Conservation (phyloP, 2,888 invertebrate species). For the Erebia ligea region DNA sequence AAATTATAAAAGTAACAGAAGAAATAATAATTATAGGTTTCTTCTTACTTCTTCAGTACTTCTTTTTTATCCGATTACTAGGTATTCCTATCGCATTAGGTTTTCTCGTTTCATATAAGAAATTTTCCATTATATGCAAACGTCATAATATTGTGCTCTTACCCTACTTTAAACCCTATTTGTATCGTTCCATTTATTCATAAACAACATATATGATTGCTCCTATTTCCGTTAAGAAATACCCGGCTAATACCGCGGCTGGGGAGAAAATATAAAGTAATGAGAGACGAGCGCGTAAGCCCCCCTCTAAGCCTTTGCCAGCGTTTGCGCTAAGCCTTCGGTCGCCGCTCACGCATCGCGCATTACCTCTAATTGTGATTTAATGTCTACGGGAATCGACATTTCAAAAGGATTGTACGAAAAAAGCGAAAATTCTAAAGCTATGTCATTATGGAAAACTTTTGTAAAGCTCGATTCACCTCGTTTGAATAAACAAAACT, state of each 20-base stretch:
- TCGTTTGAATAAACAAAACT: no score
- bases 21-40: no score
- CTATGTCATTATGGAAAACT: no score
- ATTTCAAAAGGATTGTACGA: slow-evolving; percentile 44
- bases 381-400: slow-evolving; percentile 72
- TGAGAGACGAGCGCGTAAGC: slow-evolving; percentile 73
- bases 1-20: no score
- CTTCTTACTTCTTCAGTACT: no score
- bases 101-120: no score
- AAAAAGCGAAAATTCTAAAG: not conserved
- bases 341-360: slow-evolving; percentile 76
- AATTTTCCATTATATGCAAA: no score
- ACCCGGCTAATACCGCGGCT: slow-evolving; percentile 24
- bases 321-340: slow-evolving; percentile 63
- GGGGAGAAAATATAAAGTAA: slow-evolving; percentile 59
- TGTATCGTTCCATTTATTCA: slow-evolving; percentile 4
- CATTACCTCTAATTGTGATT: slow-evolving; percentile 82
- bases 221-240: slow-evolving; percentile 24
- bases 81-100: no score
- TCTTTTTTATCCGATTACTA: no score
- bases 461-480: no score
- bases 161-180: not conserved
- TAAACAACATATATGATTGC: slow-evolving; percentile 17
- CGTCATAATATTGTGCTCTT: not conserved
- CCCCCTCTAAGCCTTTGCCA: slow-evolving; percentile 65